phyloP scores from a whole-genome alignment of 2,797 vertebrate species.

The Gila robusta region DNA sequence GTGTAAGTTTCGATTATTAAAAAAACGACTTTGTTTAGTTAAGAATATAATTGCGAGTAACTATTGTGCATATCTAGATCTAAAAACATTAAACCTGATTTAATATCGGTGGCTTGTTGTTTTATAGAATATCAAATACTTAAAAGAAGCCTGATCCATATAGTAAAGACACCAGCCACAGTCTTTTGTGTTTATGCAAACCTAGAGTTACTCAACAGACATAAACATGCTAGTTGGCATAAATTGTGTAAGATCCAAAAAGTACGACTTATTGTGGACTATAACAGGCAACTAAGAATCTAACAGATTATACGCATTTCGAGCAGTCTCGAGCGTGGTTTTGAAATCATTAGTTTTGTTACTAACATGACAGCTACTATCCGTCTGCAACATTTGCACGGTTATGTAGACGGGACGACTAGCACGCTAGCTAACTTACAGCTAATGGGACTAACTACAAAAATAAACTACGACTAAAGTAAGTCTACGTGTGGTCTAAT shows the following conservation, averaged over 20 bases:
- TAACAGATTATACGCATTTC: neutral
- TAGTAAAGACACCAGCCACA: neutral
- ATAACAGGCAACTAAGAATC: neutral
- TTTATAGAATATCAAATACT: neutral
- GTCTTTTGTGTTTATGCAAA: conserved; percentile 11
- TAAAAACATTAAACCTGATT: neutral
- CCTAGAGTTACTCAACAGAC: neutral
- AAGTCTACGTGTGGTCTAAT: neutral
- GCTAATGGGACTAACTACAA: neutral
- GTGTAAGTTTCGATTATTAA: neutral
- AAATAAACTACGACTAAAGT: neutral
- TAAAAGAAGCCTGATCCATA: neutral
- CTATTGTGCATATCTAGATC: no score
- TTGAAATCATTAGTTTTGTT: neutral
- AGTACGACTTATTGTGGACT: neutral
- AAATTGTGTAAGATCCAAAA: neutral
- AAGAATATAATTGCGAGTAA: no score
- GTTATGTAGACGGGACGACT: neutral
- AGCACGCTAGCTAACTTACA: neutral
- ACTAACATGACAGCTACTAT: neutral
- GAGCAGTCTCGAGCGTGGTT: neutral
- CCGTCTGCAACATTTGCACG: conserved; percentile 2
- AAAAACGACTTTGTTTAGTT: neutral
- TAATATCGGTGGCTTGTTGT: neutral
- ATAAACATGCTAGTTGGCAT: neutral